Evolutionary conservation across 2,797 vertebrate genomes (phyloP).

Genomic region (Trematomus bernacchii): DNA sequence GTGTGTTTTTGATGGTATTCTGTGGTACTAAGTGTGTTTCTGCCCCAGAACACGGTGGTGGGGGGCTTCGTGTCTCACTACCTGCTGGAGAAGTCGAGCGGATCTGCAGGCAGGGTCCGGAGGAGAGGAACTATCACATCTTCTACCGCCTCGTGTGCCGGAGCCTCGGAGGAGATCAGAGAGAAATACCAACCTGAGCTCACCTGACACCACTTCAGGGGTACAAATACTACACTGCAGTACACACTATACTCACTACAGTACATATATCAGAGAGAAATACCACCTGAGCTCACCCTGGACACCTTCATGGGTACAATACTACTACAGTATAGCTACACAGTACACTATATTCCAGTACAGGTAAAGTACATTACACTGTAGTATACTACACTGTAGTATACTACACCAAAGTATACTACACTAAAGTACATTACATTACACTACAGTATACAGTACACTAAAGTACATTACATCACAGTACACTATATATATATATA

Average conservation of each 20-base stretch:
- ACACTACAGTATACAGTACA: too few relatives aligned
- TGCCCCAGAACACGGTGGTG: conserved; percentile 90
- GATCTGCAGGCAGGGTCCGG: conserved; percentile 93
- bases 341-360: too few relatives aligned
- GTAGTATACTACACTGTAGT: too few relatives aligned
- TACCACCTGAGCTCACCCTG: conserved; percentile 92
- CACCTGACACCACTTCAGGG: conserved; percentile 86
- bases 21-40: not conserved
- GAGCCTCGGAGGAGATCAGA: conserved; percentile 93
- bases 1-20: conserved; percentile 7
- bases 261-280: conserved; percentile 87
- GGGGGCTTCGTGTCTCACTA: conserved; percentile 99
- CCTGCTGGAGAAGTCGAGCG: conserved; percentile 98
- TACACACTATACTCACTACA: too few relatives aligned
- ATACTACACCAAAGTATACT: too few relatives aligned
- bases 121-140: conserved; percentile 97
- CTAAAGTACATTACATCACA: too few relatives aligned
- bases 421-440: too few relatives aligned
- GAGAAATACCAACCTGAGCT: conserved; percentile 91
- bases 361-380: too few relatives aligned
- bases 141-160: conserved; percentile 97
- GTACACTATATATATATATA: too few relatives aligned
- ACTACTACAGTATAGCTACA: too few relatives aligned
- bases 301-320: conserved; percentile 94
- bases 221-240: too few relatives aligned